phyloP scores from a whole-genome alignment of 2,888 invertebrate genomes.

The Fabriciana adippe region DNA sequence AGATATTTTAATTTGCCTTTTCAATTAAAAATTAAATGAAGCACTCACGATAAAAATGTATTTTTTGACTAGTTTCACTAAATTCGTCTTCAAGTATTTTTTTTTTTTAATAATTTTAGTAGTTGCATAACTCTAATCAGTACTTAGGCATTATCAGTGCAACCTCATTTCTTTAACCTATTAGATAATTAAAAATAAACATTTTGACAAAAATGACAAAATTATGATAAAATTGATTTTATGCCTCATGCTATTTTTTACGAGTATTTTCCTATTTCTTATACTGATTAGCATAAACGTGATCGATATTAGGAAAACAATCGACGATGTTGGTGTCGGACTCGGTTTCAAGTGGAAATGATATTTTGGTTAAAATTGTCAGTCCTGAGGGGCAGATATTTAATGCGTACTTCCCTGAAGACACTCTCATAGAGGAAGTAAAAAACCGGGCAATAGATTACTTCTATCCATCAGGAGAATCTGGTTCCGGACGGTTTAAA shows the following conservation, averaged over 20 bases:
- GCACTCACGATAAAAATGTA: no score
- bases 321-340: constrained; percentile 65
- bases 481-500: constrained; percentile 63
- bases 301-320: constrained; percentile 36
- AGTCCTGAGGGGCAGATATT: constrained; percentile 70
- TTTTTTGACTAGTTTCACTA: no score
- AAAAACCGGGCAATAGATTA: constrained; percentile 67
- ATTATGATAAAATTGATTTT: constrained; percentile 60
- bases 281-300: constrained; percentile 47
- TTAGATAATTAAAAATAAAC: background rate
- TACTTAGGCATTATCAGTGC: no score
- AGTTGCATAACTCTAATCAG: no score
- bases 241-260: constrained; percentile 53
- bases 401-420: constrained; percentile 61
- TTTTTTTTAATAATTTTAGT: no score
- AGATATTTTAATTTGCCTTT: no score
- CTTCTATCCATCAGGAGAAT: constrained; percentile 71
- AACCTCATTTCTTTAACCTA: constrained; percentile 7
- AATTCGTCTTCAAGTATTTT: no score
- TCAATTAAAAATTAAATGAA: no score
- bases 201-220: constrained; percentile 43
- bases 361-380: constrained; percentile 65
- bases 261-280: constrained; percentile 54
- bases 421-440: constrained; percentile 69
- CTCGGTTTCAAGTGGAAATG: constrained; percentile 53